A percentile compares a stretch with the other conserved stretches of the same genome.
Conservation (phyloP, 2,113 vertebrate species). For the Crotalus horridus region DNA sequence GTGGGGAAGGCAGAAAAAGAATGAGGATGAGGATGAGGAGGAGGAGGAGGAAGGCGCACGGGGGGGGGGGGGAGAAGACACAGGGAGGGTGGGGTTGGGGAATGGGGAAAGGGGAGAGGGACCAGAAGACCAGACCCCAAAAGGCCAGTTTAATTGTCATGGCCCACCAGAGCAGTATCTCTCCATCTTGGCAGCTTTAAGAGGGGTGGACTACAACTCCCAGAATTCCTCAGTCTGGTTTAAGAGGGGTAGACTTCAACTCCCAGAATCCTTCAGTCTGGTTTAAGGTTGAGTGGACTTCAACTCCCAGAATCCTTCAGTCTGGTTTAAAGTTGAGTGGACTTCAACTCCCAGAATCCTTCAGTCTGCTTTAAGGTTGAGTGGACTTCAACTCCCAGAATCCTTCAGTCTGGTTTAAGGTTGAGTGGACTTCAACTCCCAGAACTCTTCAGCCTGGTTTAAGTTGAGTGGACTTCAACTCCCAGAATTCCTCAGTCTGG, state of each 20-base stretch:
- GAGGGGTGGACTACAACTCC: background rate
- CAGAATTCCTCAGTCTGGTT: background rate
- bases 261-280: no score
- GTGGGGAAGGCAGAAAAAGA: slow-evolving; percentile 65
- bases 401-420: no score
- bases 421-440: fast-evolving
- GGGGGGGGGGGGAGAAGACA: background rate
- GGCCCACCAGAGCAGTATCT: background rate
- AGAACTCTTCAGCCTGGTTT: background rate
- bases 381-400: no score
- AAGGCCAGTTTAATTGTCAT: background rate
- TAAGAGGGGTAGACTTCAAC: no score
- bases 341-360: no score
- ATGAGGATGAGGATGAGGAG: slow-evolving; percentile 28
- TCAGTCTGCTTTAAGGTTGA: no score
- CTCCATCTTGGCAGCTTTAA: background rate
- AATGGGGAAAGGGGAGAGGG: background rate
- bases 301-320: no score
- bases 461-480: background rate
- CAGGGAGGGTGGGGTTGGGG: fast-evolving
- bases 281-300: no score
- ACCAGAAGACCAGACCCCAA: background rate
- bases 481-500: background rate
- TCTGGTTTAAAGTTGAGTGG: no score
- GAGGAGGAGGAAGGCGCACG: slow-evolving; percentile 14